A percentile compares a stretch with the other conserved stretches of the same genome.
phyloP scores from a whole-genome alignment of 2,797 vertebrate genomes.

The Coregonus ussuriensis region DNA sequence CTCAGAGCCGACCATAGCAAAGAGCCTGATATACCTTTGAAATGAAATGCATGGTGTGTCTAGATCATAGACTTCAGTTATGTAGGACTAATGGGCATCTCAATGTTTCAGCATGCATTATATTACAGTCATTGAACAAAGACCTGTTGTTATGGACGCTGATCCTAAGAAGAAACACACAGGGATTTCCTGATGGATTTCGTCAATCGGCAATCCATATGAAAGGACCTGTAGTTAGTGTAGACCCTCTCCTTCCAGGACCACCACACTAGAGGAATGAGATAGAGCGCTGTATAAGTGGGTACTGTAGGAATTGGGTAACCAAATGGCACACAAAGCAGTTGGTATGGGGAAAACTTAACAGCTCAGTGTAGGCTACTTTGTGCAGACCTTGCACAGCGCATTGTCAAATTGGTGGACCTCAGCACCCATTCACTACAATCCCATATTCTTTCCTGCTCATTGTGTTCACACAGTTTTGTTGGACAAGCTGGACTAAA shows the following conservation, averaged over 20 bases:
- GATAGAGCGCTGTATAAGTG: slow-evolving; percentile 2
- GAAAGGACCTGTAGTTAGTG: neutral
- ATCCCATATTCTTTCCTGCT: slow-evolving; percentile 20
- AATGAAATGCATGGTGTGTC: slow-evolving; percentile 67
- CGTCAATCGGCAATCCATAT: neutral
- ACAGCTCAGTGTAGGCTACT: neutral
- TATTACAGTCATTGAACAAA: slow-evolving; percentile 64
- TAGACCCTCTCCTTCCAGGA: neutral
- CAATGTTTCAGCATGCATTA: slow-evolving; percentile 65
- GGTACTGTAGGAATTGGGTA: neutral
- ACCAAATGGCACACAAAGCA: neutral
- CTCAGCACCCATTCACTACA: slow-evolving; percentile 29
- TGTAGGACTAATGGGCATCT: slow-evolving; percentile 50
- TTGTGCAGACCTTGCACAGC: neutral
- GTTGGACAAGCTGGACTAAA: slow-evolving; percentile 9
- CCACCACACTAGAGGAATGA: neutral
- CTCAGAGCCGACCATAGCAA: slow-evolving; percentile 29
- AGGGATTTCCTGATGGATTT: neutral
- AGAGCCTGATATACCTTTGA: slow-evolving; percentile 36
- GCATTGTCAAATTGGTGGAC: slow-evolving; percentile 31
- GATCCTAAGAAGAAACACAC: slow-evolving; percentile 18
- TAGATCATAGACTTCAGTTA: slow-evolving; percentile 70
- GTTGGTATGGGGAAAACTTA: neutral
- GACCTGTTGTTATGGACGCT: slow-evolving; percentile 52
- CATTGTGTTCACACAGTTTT: slow-evolving; percentile 28